These are phyloP conservation scores for Mastomys natalensis DNA, from an alignment of 2,113 vertebrate species.

Conservation along the genomic window DNA sequence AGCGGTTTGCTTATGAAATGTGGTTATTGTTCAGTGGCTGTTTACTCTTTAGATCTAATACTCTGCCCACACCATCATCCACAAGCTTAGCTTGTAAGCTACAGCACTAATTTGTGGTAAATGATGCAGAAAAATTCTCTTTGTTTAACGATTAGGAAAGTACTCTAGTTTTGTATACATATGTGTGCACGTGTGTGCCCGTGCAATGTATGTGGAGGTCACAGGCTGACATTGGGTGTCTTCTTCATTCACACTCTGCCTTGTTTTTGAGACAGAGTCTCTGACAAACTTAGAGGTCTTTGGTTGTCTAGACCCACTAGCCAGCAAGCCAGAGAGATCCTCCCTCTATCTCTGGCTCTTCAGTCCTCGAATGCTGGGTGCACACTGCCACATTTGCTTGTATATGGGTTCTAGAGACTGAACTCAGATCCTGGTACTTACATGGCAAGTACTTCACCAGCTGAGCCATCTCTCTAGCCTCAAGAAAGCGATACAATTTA, in stretches of 20 bases:
- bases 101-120: not conserved
- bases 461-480: not conserved
- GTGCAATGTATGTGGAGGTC: not conserved
- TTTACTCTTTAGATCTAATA: not conserved
- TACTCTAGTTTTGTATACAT: not conserved
- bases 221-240: not conserved
- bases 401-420: not conserved
- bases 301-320: not conserved
- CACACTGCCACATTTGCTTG: too few relatives aligned
- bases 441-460: not conserved
- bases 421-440: not conserved
- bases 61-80: not conserved
- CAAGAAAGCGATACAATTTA: not conserved
- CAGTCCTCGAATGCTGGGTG: not conserved
- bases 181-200: not conserved
- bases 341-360: not conserved
- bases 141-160: not conserved
- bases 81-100: not conserved
- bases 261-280: not conserved
- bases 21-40: not conserved
- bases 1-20: not conserved
- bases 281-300: not conserved
- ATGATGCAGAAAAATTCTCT: not conserved
- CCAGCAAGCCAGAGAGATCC: too few relatives aligned
- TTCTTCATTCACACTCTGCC: not conserved